Conservation (phyloP, 2,797 vertebrate species). For the Phataginus tetradactyla region DNA sequence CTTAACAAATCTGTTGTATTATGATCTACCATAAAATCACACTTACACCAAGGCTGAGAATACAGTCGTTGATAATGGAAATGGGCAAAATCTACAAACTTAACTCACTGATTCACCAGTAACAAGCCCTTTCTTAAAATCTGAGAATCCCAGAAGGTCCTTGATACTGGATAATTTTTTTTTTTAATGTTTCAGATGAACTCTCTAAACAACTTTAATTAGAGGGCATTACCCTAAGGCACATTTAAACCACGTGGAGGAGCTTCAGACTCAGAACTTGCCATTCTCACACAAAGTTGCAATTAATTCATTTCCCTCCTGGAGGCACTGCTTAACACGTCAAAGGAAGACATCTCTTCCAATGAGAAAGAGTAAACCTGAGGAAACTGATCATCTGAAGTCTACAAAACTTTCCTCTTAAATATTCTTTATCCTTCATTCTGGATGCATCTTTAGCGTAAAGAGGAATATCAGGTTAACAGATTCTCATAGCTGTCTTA, state of each 20-base stretch:
- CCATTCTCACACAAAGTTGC: conserved; percentile 33
- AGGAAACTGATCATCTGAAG: conserved; percentile 42
- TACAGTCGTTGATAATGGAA: conserved; percentile 73
- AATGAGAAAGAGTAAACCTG: background rate
- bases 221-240: conserved; percentile 56
- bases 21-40: background rate
- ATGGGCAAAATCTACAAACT: conserved; percentile 78
- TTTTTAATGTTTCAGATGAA: conserved; percentile 52
- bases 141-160: conserved; percentile 18
- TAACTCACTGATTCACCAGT: conserved; percentile 75
- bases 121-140: conserved; percentile 79
- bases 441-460: conserved; percentile 25
- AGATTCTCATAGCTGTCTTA: conserved; percentile 65
- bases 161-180: background rate
- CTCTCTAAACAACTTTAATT: conserved; percentile 73
- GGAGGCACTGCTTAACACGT: conserved; percentile 29
- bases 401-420: background rate
- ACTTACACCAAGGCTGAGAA: conserved; percentile 73
- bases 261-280: conserved; percentile 7
- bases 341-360: conserved; percentile 46
- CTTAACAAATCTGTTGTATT: conserved; percentile 24
- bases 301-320: conserved; percentile 64
- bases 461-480: conserved; percentile 62
- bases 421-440: background rate
- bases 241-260: conserved; percentile 8